phyloP scores from a whole-genome alignment of 2,113 vertebrate species.

The Candoia aspera region DNA sequence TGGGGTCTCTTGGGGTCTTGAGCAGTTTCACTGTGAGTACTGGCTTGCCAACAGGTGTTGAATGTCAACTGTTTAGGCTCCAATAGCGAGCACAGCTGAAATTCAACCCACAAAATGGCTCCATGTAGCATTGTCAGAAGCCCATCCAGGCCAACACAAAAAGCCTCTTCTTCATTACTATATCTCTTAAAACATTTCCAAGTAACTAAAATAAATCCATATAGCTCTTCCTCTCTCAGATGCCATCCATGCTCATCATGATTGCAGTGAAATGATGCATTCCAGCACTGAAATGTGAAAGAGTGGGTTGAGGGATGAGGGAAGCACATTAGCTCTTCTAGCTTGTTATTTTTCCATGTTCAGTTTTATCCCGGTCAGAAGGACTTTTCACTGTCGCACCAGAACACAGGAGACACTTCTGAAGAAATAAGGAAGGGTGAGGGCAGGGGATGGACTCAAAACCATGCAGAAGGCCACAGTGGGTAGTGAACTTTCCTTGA shows the following conservation, averaged over 20 bases:
- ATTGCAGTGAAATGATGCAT: not conserved
- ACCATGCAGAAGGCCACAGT: not conserved
- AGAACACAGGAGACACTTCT: not conserved
- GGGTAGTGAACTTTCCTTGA: not conserved
- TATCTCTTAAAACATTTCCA: not conserved
- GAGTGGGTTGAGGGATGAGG: not conserved
- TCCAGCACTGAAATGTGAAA: not conserved
- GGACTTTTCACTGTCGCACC: not conserved
- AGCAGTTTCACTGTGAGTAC: not conserved
- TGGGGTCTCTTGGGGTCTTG: not conserved
- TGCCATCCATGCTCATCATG: not conserved
- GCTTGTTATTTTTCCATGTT: not conserved
- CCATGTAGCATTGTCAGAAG: not conserved
- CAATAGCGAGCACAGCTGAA: not conserved
- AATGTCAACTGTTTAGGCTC: constrained; percentile 1
- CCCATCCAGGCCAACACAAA: not conserved
- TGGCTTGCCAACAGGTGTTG: not conserved
- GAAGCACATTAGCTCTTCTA: not conserved
- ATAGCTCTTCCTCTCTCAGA: not conserved
- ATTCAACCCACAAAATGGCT: not conserved
- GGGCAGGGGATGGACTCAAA: not conserved
- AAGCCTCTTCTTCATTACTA: not conserved
- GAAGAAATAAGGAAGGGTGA: not conserved
- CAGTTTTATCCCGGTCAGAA: not conserved
- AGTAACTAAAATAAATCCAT: not conserved